Conservation (phyloP, 2,113 vertebrate species). For the Nicator chloris region DNA sequence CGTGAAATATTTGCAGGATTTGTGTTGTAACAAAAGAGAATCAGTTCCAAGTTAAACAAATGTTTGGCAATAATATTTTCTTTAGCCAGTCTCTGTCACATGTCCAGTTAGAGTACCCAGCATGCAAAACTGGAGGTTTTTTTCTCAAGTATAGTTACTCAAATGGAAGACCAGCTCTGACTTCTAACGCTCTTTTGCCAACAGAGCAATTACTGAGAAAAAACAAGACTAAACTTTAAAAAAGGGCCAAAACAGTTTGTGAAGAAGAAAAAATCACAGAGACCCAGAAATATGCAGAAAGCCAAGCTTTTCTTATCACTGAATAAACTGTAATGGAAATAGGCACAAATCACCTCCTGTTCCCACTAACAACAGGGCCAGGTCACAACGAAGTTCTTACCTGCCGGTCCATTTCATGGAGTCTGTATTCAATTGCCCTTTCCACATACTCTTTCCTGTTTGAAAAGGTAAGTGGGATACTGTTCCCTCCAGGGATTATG, state of each 20-base stretch:
- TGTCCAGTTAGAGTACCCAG: not conserved
- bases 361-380: accelerated
- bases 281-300: not conserved
- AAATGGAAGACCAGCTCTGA: not conserved
- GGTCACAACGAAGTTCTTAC: conserved; percentile 35
- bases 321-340: not conserved
- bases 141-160: not conserved
- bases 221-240: not conserved
- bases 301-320: not conserved
- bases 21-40: not conserved
- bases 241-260: not conserved
- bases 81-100: not conserved
- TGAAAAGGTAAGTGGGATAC: conserved; percentile 85
- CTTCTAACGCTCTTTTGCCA: not conserved
- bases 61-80: not conserved
- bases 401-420: conserved; percentile 86
- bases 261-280: not conserved
- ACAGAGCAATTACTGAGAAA: not conserved
- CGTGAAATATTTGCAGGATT: not conserved
- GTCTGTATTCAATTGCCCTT: conserved; percentile 83
- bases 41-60: not conserved
- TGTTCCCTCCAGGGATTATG: conserved; percentile 87
- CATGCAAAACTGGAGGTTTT: not conserved
- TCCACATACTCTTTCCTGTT: conserved; percentile 87
- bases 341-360: not conserved